Evolutionary conservation across 2,113 vertebrate species (phyloP), one percentile per base, ranked within the genome.

Genomic region (Pseudorectes ferrugineus): DNA sequence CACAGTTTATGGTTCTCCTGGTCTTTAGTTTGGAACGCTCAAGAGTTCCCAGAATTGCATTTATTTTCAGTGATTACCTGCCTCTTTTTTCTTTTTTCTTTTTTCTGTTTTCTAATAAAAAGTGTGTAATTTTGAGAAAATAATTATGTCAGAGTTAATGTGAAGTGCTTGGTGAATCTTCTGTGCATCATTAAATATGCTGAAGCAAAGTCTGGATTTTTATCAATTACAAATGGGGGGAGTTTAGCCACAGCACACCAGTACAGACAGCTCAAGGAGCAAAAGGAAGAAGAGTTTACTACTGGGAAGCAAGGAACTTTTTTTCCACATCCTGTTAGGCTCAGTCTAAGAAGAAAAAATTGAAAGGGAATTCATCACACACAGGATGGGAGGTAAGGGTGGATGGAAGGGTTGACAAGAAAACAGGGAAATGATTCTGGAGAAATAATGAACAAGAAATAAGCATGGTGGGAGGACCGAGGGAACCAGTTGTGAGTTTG

Each of bases 401-500:
- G 58, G 38, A 38, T 83, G 24, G 59, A 83, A 85, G 22, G 14
- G 26, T 17, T 35, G 38, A 83, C 23, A 59, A 51, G 46, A 19
- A 62, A 89, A 29, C 2, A 19, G 28, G 62, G 43, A 67, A 51
- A 67, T 0, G 0, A 31, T 58, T 91, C 51, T 80, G 55, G 46
- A 88, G 59, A 71, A 89, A 80, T 54, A 73, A 79, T 35, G 12
- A 65, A 38, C 29, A 77, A 93, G 51, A 62, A 82, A 83, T 31
- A 58, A 72, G 14, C 33, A 25, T 0, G 0, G 21, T 1, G 1
- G 45, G 48, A 83, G 26, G 46, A 79, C 24, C 0, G 0, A 79
- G 29, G 61, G 49, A 57, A 81, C 11, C 5, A 40, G 38, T 13
- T 70, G 22, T 43, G 67, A 57, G 24, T 55, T 13, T 85, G 54